Base-by-base conservation (phyloP, 2,888 invertebrate genomes). In the Metacarcinus magister region DNA sequence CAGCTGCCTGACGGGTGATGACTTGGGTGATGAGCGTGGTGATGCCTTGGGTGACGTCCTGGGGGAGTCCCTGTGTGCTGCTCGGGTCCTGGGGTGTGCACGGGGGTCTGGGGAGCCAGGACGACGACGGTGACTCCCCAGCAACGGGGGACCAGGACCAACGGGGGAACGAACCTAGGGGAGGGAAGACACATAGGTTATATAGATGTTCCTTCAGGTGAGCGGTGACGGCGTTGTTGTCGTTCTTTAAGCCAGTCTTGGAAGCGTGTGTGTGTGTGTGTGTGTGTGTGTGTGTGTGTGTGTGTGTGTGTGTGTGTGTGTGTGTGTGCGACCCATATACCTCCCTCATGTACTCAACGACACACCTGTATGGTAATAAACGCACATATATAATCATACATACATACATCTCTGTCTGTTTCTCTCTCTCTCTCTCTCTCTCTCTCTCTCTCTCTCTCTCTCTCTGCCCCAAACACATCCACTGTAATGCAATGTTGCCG, bases 1-100 rank as follows among this genome's bases (percentile, higher is more conserved):
- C 0, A 94, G 94, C 91, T 96, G 95, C 48, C 97, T 92, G 3
- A 97, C 97, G 13, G 97, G 97, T 0, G 96, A 96, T 28, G 48
- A 96, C 87, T 96, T 96, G 16, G 96, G 96, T 2, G 96, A 96
- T 10, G 95, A 93, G 23, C 95, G 93, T n/a, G 96, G 95, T 13
- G 96, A 96, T 7, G 95, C 75, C 93, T 92, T 95, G 23, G 96
- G 96, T 3, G 96, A 96, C 16, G 95, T 48, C 93, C 96, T 95
- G 48, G 96, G 96, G 89, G 96, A 96, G 90, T 96, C 96, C 75
- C 95, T 23, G 32, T 92, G 67, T 8, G 96, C 67, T 60, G 90
- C 44, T 5, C 96, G 94, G 16, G 96, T 94, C 44, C 95, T 94
- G 91, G 92, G 32, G 44, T 54, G 96, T 23, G 90, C 67, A n/a